phyloP scores from a whole-genome alignment of 2,113 vertebrate genomes.

The Bubo blakistoni region DNA sequence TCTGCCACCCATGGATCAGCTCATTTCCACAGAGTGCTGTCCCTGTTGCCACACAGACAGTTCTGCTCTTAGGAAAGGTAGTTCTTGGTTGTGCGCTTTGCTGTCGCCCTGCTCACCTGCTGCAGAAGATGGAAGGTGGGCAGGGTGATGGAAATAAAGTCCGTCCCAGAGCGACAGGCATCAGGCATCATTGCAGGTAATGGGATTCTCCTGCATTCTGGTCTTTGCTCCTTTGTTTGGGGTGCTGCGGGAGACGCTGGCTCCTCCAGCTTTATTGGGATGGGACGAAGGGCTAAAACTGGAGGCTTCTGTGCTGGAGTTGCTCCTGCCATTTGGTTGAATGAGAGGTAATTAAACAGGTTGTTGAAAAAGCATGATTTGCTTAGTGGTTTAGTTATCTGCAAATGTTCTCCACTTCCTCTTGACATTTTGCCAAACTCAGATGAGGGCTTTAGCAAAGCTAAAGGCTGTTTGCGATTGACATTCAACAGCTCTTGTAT shows the following conservation, averaged over 20 bases:
- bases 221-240: not conserved
- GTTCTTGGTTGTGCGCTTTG: not conserved
- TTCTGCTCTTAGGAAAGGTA: not conserved
- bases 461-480: not conserved
- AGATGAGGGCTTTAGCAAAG: not conserved
- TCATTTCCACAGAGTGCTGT: not conserved
- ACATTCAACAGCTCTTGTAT: not conserved
- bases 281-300: not conserved
- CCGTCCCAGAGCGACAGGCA: fast-evolving
- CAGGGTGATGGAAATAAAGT: not conserved
- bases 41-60: not conserved
- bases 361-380: not conserved
- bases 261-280: not conserved
- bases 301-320: not conserved
- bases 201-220: not conserved
- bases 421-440: not conserved
- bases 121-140: not conserved
- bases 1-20: fast-evolving
- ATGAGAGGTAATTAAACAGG: not conserved
- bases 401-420: not conserved
- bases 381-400: not conserved
- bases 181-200: fast-evolving
- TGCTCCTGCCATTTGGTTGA: not conserved
- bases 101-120: not conserved
- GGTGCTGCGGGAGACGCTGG: not conserved